phyloP scores from a whole-genome alignment of 2,113 vertebrate species.

The Urocolius indicus region DNA sequence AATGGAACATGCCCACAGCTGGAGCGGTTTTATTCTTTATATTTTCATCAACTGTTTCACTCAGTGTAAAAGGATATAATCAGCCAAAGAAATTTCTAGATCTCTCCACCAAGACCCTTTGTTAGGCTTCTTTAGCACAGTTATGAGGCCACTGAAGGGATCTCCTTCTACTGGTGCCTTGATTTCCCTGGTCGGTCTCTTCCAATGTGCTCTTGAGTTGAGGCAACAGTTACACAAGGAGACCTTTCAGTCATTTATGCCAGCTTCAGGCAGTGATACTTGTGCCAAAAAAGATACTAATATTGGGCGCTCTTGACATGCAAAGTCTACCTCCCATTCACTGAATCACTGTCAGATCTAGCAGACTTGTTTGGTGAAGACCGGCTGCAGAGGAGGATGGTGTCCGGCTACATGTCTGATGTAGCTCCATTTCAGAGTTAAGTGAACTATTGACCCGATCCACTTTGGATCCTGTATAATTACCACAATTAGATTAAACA shows the following conservation, averaged over 20 bases:
- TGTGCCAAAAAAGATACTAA: background rate
- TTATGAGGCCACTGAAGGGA: background rate
- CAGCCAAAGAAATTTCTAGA: background rate
- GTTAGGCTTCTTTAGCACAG: background rate
- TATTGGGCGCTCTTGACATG: background rate
- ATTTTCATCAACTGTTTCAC: background rate
- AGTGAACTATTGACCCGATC: background rate
- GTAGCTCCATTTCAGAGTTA: background rate
- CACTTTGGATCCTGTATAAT: background rate
- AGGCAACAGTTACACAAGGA: background rate
- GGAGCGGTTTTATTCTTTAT: background rate
- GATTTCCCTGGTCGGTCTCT: background rate
- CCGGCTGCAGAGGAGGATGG: background rate
- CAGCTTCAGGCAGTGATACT: background rate
- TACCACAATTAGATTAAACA: constrained; percentile 24
- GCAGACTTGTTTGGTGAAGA: background rate
- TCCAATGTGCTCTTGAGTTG: background rate
- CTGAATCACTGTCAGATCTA: background rate
- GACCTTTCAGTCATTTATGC: background rate
- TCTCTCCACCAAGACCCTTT: background rate
- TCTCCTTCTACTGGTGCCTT: background rate
- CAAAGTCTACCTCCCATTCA: background rate
- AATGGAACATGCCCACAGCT: background rate
- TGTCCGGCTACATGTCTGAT: background rate
- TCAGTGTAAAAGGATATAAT: fast-evolving